A percentile compares a stretch with the other conserved stretches of the same genome.
Conservation (phyloP, 2,113 vertebrate species). For the Mesembrinibis cayennensis region DNA sequence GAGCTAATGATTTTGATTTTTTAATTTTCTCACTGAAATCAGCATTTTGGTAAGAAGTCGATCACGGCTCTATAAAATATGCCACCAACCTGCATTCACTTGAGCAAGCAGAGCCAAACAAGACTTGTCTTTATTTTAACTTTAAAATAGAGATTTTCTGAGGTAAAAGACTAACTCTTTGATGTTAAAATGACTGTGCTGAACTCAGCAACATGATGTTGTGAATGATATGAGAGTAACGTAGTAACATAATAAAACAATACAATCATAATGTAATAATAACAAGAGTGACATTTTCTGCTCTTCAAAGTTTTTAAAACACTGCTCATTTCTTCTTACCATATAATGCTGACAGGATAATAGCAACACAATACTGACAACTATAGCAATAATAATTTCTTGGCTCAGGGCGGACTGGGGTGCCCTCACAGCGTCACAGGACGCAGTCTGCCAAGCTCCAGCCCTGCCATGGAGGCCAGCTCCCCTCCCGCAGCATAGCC, state of each 20-base stretch:
- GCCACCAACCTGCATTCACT: background rate
- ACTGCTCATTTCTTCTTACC: background rate
- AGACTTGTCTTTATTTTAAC: background rate
- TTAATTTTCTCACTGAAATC: background rate
- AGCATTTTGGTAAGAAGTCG: background rate
- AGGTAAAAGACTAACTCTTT: background rate
- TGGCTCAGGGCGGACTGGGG: background rate
- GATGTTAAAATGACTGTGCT: background rate
- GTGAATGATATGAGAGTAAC: background rate
- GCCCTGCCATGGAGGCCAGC: fast-evolving
- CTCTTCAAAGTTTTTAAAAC: background rate
- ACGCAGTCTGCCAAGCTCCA: fast-evolving
- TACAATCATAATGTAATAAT: background rate
- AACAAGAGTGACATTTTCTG: background rate
- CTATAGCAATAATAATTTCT: fast-evolving
- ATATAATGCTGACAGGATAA: background rate
- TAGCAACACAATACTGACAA: fast-evolving
- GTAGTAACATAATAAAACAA: background rate
- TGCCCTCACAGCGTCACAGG: background rate
- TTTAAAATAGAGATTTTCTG: background rate
- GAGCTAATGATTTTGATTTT: background rate
- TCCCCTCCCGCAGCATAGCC: background rate
- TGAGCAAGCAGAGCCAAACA: background rate
- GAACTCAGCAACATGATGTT: background rate
- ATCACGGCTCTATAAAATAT: background rate